Percentiles rank a stretch among this genome's conserved stretches.
Conservation (phyloP, 23 tunicate genomes). For the Halocynthia roretzi region DNA sequence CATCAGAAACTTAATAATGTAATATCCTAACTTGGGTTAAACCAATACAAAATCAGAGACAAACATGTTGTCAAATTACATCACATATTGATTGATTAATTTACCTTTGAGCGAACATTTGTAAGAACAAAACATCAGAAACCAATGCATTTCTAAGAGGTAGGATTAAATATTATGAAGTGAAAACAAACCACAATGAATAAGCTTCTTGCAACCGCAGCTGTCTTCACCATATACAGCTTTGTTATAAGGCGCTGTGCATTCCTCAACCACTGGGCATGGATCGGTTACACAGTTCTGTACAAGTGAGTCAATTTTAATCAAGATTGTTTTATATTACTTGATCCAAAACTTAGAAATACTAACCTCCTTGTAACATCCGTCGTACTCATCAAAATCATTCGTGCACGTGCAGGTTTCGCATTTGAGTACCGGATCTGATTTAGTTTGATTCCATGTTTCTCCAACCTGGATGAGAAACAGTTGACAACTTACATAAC, state of each 20-base stretch:
- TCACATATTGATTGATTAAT: no score
- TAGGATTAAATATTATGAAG: no score
- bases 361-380: constrained; percentile 37
- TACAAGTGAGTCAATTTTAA: neutral
- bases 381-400: constrained; percentile 27
- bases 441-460: constrained; percentile 23
- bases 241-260: constrained; percentile 34
- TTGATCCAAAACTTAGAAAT: neutral
- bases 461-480: constrained; percentile 20
- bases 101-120: no score
- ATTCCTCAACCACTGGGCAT: constrained; percentile 26
- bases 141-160: no score
- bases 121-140: no score
- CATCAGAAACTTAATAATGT: no score
- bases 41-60: no score
- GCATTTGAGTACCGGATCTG: constrained; percentile 25
- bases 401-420: constrained; percentile 42
- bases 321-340: neutral
- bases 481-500: no score
- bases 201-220: constrained; percentile 48
- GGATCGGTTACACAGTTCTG: constrained; percentile 30
- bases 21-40: no score
- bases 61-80: no score
- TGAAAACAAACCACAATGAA: constrained; percentile 29
- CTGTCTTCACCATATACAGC: constrained; percentile 29